Base-by-base conservation (phyloP, 2,113 vertebrate genomes). In the Rallus limicola region DNA sequence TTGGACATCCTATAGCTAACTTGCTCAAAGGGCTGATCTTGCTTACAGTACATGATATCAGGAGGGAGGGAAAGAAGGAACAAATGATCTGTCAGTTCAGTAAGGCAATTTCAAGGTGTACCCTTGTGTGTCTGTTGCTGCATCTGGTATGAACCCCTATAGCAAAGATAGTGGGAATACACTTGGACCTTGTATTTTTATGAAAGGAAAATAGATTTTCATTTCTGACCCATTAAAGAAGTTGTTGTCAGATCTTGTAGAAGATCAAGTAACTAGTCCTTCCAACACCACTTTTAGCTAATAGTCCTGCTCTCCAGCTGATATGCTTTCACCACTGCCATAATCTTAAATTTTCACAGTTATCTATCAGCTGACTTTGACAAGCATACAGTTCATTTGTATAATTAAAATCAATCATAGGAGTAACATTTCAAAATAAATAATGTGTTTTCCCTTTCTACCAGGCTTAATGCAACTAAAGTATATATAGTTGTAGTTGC, bases 401-500 rank as follows among this genome's bases (percentile, higher is more conserved):
- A 53, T 85, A 89, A 94, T 76, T 87, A 68, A 84, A 72, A 91
- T 71, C 16, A 89, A 52, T 76, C 48, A 58, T 34, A 95, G 5
- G 6, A 90, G 18, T 63, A 88, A 46, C 6, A 67, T 93, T 93
- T 85, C 31, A 88, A 79, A 91, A 87, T 82, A 80, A 89, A 91
- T 21, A 79, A 72, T 70, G 24, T 34, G 10, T 75, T 92, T 92
- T 82, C 16, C 25, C 12, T 65, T 88, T 80, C 40, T 18, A 85
- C 85, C 25, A 82, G 31, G 14, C 13, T 71, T 90, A 67, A 84
- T 40, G 40, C 3, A 76, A 33, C 16, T 52, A 44, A 80, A 3
- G 8, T 82, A n/a, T 72, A n/a, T 69, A 48, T 5, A 67, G 9
- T 8, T 58, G 10, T 24, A 62, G 44, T 4, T 78, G 36, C 7